These are phyloP conservation scores for Labeo rohita DNA, from an alignment of 2,113 vertebrate genomes.

Conservation along the genomic window DNA sequence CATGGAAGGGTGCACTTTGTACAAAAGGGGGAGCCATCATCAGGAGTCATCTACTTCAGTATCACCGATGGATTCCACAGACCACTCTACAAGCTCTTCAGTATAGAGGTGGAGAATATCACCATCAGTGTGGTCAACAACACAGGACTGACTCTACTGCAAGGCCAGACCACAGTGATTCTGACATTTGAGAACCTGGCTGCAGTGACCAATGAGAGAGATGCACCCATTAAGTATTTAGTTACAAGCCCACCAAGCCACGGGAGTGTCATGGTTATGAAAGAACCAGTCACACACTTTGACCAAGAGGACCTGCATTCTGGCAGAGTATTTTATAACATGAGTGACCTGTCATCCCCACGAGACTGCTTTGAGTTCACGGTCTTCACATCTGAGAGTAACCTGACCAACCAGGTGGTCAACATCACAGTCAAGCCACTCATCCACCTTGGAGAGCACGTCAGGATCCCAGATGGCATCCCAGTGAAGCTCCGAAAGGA, in stretches of 20 bases:
- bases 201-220: slow-evolving; percentile 80
- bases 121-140: slow-evolving; percentile 81
- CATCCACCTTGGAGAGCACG: slow-evolving; percentile 67
- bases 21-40: slow-evolving; percentile 82
- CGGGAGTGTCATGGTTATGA: slow-evolving; percentile 78
- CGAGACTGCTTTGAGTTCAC: slow-evolving; percentile 80
- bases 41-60: slow-evolving; percentile 87
- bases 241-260: slow-evolving; percentile 77
- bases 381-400: slow-evolving; percentile 76
- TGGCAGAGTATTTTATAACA: slow-evolving; percentile 79
- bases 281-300: slow-evolving; percentile 78
- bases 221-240: slow-evolving; percentile 77
- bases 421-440: slow-evolving; percentile 79
- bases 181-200: slow-evolving; percentile 81
- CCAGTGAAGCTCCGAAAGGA: slow-evolving; percentile 76
- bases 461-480: slow-evolving; percentile 77
- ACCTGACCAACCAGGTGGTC: slow-evolving; percentile 77
- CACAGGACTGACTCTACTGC: slow-evolving; percentile 78
- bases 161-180: slow-evolving; percentile 78
- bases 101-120: slow-evolving; percentile 80
- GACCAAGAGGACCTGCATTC: slow-evolving; percentile 79
- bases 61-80: slow-evolving; percentile 84
- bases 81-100: slow-evolving; percentile 86
- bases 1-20: slow-evolving; percentile 80
- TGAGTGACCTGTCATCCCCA: slow-evolving; percentile 80